A percentile compares a stretch with the other conserved stretches of the same genome.
Conservation (phyloP, 92 coral and sea anemone genomes). For the Parazoanthus darwini region DNA sequence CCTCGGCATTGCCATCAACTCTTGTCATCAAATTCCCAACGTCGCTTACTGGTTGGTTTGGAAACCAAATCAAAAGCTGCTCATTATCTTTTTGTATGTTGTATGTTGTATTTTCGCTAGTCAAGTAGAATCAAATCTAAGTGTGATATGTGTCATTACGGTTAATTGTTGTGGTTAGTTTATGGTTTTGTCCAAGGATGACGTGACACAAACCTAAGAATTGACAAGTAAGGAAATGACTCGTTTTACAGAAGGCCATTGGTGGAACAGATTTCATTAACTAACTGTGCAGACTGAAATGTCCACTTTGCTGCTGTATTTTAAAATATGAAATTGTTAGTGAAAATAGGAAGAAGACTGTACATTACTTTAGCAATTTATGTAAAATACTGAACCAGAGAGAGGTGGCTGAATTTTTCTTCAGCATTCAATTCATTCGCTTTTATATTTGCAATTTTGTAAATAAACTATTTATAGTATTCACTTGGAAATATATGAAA, state of each 20-base stretch:
- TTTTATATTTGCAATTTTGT: conserved; percentile 38
- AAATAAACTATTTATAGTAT: conserved; percentile 35
- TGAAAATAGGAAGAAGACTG: background rate
- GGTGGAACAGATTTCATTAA: background rate
- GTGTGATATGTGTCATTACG: background rate
- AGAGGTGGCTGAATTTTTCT: background rate
- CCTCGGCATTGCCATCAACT: background rate
- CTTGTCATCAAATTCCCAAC: background rate
- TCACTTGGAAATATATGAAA: background rate
- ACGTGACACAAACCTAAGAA: background rate
- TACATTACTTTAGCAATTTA: background rate
- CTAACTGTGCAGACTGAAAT: background rate
- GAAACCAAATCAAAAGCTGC: background rate
- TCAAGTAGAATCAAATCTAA: background rate
- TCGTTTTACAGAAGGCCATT: background rate
- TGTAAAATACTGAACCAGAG: background rate
- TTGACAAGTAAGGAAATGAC: background rate
- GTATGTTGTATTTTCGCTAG: too few relatives aligned
- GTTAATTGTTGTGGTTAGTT: background rate
- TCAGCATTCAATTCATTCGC: conserved; percentile 14
- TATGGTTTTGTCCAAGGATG: too few relatives aligned
- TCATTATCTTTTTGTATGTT: too few relatives aligned
- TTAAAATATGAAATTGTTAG: background rate
- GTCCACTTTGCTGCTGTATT: background rate
- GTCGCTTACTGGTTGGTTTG: background rate